Evolutionary conservation across 1,140 invertebrate species (phyloP), one percentile per base, ranked within the genome.

Genomic region (Temnothorax curvispinosus): DNA sequence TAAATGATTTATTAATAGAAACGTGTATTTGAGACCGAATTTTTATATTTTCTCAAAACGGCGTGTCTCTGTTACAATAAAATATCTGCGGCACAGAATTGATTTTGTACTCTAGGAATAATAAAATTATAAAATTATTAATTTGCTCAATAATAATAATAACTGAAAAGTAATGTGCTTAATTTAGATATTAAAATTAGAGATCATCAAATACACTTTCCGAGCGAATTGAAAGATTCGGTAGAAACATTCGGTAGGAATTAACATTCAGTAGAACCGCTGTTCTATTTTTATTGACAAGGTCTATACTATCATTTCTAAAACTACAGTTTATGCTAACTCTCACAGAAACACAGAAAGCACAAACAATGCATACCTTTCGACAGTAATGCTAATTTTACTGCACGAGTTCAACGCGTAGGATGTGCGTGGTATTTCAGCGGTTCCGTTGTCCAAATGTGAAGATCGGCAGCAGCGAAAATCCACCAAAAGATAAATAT

Each of bases 311-410:
- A 9, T 78, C 11, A 38, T 35, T 21, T 15, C 35, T 85, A 78
- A 35, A 35, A 44, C 38, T 44, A 41, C n/a, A 27, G 0, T 27
- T 72, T 85, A 76, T 50, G 18, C 54, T 32, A 74, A 8, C 54
- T 76, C 13, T 89, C 54, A n/a, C 85, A 88, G 27, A 75, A 85
- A 47, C 69, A 75, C 9, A 80, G 52, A 60, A 58, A 71, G 47
- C 84, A 50, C 67, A 84, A 84, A 38, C 78, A 52, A 89, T 91
- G 89, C 90, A 52, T 91, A 91, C 90, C 90, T 91, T 89, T 91
- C 15, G 35, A 62, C 9, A 38, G 27, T 62, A 75, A 50, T 9
- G 62, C 50, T 69, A 74, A 85, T 56, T 82, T 67, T 84, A 90
- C 90, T 91, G 89, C 86, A 58, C 3, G 81, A 27, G 38, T 62